These are phyloP conservation scores for Aspidoscelis tigris DNA, from an alignment of 2,113 vertebrate genomes.

Conservation along the genomic window DNA sequence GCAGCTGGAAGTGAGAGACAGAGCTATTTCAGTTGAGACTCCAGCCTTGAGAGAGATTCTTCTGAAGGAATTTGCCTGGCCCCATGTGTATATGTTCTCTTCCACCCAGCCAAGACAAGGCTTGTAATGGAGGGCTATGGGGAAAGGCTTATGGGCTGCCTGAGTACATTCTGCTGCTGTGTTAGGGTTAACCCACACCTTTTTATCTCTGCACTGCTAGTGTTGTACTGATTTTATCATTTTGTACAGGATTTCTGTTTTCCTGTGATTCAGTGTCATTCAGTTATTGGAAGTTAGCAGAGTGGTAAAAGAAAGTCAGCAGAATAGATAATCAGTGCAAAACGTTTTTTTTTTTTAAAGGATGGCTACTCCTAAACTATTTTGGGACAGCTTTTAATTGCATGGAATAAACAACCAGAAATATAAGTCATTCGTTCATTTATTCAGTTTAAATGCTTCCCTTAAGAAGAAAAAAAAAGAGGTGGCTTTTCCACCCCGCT, in stretches of 20 bases:
- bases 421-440: too few relatives aligned
- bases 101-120: background rate
- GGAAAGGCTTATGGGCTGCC: background rate
- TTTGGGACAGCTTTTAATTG: too few relatives aligned
- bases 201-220: background rate
- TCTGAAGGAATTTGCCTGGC: background rate
- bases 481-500: too few relatives aligned
- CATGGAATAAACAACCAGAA: too few relatives aligned
- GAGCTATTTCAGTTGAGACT: background rate
- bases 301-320: too few relatives aligned
- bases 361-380: too few relatives aligned
- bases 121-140: background rate
- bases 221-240: background rate
- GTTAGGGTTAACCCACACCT: background rate
- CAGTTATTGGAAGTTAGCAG: too few relatives aligned
- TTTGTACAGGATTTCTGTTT: background rate
- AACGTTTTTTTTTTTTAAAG: too few relatives aligned
- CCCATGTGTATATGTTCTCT: background rate
- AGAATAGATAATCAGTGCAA: too few relatives aligned
- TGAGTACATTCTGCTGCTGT: background rate
- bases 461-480: too few relatives aligned
- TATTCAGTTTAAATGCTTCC: too few relatives aligned
- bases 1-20: too few relatives aligned
- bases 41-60: background rate
- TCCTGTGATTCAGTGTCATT: background rate